These are phyloP conservation scores for Calyptomena viridis DNA, from an alignment of 2,113 vertebrate species.

Conservation along the genomic window DNA sequence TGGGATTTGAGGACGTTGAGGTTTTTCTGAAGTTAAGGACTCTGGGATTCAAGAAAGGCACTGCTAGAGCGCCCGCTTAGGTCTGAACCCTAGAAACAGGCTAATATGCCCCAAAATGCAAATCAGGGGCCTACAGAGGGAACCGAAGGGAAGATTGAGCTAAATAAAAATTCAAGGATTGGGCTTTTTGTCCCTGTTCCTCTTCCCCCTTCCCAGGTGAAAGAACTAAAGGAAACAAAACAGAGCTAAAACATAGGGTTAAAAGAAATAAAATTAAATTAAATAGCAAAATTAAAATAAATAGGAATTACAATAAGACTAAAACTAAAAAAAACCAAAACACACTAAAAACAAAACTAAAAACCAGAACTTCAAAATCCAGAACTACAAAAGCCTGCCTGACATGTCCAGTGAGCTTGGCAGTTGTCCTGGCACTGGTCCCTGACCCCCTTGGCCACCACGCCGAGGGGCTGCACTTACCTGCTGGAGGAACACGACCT, in stretches of 20 bases:
- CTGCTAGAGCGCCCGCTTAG: not conserved
- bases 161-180: not conserved
- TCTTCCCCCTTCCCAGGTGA: not conserved
- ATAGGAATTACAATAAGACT: accelerated
- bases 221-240: not conserved
- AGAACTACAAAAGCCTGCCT: not conserved
- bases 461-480: not conserved
- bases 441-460: not conserved
- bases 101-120: too few species aligned
- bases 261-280: accelerated
- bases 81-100: not conserved
- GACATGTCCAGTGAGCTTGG: not conserved
- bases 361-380: not conserved
- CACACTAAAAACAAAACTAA: not conserved
- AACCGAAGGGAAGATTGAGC: not conserved
- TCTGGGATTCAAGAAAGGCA: too few species aligned
- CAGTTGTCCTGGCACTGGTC: not conserved
- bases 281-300: not conserved
- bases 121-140: accelerated
- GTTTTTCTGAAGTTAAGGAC: not conserved
- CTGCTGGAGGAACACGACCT: not conserved
- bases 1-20: not conserved
- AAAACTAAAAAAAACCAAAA: not conserved
- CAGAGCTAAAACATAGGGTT: accelerated
- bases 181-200: accelerated